These are phyloP conservation scores for Nestor notabilis DNA, from an alignment of 2,113 vertebrate species.

Conservation along the genomic window DNA sequence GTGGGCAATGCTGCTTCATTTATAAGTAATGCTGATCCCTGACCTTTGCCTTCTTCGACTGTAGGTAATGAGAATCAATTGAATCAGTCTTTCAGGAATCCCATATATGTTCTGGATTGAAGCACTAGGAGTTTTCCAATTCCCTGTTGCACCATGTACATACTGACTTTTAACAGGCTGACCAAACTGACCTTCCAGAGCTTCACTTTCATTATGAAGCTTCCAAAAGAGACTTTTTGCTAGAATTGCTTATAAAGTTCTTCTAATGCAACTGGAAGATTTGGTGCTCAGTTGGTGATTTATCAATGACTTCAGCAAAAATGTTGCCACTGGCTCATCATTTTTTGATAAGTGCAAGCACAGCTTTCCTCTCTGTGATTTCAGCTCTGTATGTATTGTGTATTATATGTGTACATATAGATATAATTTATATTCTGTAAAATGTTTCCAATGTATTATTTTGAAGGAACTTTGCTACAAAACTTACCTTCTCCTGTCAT, in stretches of 20 bases:
- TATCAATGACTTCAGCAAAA: background rate
- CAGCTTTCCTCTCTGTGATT: background rate
- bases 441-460: background rate
- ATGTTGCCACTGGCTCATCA: background rate
- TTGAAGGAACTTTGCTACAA: background rate
- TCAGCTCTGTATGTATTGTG: background rate
- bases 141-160: background rate
- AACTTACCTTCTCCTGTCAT: background rate
- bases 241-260: background rate
- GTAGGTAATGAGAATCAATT: background rate
- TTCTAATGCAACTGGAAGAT: background rate
- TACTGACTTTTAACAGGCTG: background rate
- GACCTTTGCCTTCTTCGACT: background rate
- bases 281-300: background rate
- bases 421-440: constrained; percentile 11
- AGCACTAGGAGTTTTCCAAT: background rate
- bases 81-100: background rate
- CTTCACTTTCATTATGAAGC: background rate
- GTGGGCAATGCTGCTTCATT: background rate
- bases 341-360: background rate
- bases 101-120: background rate
- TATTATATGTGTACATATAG: background rate
- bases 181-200: background rate
- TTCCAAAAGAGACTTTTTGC: background rate
- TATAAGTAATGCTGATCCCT: background rate